Conservation (phyloP, 1,140 invertebrate species). For the Dreissena rostriformis region DNA sequence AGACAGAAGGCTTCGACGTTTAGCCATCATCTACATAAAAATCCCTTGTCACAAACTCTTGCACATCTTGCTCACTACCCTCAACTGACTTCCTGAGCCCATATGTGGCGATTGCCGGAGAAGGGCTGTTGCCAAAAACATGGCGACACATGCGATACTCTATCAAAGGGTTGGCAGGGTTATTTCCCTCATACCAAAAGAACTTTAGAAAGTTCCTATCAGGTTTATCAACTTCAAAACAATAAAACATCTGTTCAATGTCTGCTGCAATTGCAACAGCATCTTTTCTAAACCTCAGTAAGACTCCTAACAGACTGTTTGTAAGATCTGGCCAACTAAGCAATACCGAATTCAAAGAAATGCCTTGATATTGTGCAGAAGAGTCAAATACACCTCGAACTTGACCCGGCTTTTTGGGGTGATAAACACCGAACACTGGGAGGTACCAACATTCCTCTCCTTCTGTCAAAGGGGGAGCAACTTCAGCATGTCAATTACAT, state of each 20-base stretch:
- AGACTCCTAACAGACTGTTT: slow-evolving; percentile 18
- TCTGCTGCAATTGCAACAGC: slow-evolving; percentile 10
- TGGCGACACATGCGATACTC: slow-evolving; percentile 52
- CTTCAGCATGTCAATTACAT: neutral
- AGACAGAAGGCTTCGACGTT: neutral
- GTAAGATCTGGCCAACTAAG: slow-evolving; percentile 77
- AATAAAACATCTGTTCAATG: slow-evolving; percentile 60
- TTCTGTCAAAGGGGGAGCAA: slow-evolving; percentile 3
- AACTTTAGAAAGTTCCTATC: slow-evolving; percentile 55
- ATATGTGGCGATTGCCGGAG: slow-evolving; percentile 42
- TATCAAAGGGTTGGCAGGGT: slow-evolving; percentile 5
- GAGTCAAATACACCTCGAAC: slow-evolving; percentile 58
- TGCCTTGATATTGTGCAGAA: slow-evolving; percentile 26
- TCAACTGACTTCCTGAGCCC: slow-evolving; percentile 12
- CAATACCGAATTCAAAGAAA: slow-evolving; percentile 24
- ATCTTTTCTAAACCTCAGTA: slow-evolving; percentile 19
- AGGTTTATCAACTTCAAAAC: slow-evolving; percentile 27
- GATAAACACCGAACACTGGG: slow-evolving; percentile 56
- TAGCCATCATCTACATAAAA: slow-evolving; percentile 51
- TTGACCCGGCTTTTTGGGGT: slow-evolving; percentile 36
- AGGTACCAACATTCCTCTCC: slow-evolving; percentile 50
- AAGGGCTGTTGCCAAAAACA: slow-evolving; percentile 45
- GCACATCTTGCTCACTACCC: neutral
- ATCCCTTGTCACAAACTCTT: slow-evolving; percentile 17
- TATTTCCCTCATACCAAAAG: slow-evolving; percentile 31